Percentiles rank a stretch among this genome's conserved stretches.
Evolutionary conservation across 2,113 vertebrate genomes (phyloP).

Genomic region (Prolemur simus): DNA sequence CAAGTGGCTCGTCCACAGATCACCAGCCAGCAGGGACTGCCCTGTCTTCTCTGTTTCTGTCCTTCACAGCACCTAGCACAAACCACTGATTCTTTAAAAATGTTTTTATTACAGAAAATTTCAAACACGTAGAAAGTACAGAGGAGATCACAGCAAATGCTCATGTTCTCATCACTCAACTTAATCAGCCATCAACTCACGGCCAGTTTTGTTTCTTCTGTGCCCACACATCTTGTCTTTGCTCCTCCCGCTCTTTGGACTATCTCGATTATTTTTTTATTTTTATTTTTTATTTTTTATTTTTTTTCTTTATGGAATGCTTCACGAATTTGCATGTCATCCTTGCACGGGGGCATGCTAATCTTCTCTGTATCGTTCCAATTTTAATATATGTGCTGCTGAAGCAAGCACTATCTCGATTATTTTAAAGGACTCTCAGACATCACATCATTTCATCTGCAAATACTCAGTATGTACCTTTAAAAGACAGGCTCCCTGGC

Average conservation of each 20-base stretch:
- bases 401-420: too few species aligned
- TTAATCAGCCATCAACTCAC: neutral
- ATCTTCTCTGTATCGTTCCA: too few species aligned
- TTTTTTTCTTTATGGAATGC: too few species aligned
- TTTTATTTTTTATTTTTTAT: too few species aligned
- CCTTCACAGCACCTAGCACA: neutral
- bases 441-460: neutral
- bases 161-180: neutral
- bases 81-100: neutral
- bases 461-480: neutral
- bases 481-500: neutral
- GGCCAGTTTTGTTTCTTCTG: neutral
- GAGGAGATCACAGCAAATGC: neutral
- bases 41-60: too few species aligned
- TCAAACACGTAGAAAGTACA: neutral
- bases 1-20: neutral
- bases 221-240: neutral
- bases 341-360: too few species aligned
- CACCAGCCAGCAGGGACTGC: neutral
- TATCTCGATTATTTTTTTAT: too few species aligned
- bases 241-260: neutral
- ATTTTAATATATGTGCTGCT: too few species aligned
- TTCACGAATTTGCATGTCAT: too few species aligned
- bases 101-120: neutral
- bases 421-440: neutral